Evolutionary conservation across 1,140 invertebrate species (phyloP), one percentile per base, ranked within the genome.

Genomic region (Drosophila nasuta): DNA sequence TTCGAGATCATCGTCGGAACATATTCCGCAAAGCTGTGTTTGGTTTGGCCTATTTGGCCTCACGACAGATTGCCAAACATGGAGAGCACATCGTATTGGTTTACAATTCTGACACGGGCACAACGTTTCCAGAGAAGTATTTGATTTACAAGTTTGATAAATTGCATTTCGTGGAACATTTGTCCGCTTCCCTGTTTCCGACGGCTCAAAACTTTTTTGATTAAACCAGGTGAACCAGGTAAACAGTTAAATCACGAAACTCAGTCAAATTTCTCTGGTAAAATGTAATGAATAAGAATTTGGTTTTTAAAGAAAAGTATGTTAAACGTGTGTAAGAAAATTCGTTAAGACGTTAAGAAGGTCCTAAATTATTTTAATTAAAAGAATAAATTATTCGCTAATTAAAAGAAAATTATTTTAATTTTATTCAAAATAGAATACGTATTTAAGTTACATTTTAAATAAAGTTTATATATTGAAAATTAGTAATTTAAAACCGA

Each of bases 111-210:
- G 52, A 74, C 5, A 15, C 75, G 15, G 69, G 63, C 10, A 77
- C 73, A 0, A 66, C 72, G 5, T 86, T 89, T 3, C 87, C 87
- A 1, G 83, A 91, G n/a, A 92, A 86, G 51, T 92, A 92, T 68
- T 25, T 86, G 1, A 43, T 82, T 4, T 92, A 82, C 33, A 89
- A 77, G 41, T 77, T 82, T 57, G 66, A 89, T 13, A 73, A 59
- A 0, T 0, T 6, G 0, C n/a, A 76, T 20, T 92, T 89, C 58
- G 20, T 78, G 1, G 2, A 67, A 1, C 83, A 92, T 35, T 33
- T 91, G 45, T 52, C 65, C 8, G 20, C 20, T 3, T 35, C 38
- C 4, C 33, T 88, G 11, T 88, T 85, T 25, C 41, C 81, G 1
- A 5, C 2, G 41, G 45, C 49, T 48, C 25, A 41, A 11, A 56